Evolutionary conservation across 2,888 invertebrate genomes (phyloP).

Genomic region (Anodontia alba): DNA sequence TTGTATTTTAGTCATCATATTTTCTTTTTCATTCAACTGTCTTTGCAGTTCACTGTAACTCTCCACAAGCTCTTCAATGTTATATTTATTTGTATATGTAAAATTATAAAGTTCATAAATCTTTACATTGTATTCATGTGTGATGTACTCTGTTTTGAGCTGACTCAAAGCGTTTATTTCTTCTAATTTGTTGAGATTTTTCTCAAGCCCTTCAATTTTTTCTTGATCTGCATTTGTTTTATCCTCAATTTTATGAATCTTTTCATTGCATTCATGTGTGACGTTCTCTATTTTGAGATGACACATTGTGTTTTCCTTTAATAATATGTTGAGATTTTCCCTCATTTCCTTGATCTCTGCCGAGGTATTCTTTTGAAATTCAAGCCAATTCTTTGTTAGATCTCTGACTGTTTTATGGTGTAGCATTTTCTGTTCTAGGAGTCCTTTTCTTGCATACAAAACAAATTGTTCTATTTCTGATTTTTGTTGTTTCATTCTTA

Average conservation of each 20-base stretch:
- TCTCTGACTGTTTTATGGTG: background rate
- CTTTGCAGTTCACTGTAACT: too few species aligned
- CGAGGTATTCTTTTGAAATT: background rate
- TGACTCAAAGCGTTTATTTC: too few species aligned
- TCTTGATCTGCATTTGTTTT: too few species aligned
- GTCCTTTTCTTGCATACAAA: background rate
- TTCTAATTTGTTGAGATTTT: too few species aligned
- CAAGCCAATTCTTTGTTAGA: background rate
- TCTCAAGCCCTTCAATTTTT: too few species aligned
- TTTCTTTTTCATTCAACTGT: background rate
- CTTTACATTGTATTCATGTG: background rate
- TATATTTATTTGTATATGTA: background rate
- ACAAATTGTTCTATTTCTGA: background rate
- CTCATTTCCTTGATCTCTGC: background rate
- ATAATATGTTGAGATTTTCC: background rate
- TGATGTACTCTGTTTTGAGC: background rate
- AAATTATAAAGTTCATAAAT: background rate
- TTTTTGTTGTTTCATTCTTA: background rate
- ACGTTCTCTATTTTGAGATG: background rate
- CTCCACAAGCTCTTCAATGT: background rate
- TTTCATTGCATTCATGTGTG: background rate
- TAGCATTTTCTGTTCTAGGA: background rate
- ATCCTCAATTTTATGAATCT: background rate
- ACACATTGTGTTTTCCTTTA: background rate
- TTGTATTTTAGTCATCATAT: background rate